A percentile compares a stretch with the other conserved stretches of the same genome.
phyloP scores from a whole-genome alignment of 2,797 vertebrate species.

The Champsocephalus gunnari region DNA sequence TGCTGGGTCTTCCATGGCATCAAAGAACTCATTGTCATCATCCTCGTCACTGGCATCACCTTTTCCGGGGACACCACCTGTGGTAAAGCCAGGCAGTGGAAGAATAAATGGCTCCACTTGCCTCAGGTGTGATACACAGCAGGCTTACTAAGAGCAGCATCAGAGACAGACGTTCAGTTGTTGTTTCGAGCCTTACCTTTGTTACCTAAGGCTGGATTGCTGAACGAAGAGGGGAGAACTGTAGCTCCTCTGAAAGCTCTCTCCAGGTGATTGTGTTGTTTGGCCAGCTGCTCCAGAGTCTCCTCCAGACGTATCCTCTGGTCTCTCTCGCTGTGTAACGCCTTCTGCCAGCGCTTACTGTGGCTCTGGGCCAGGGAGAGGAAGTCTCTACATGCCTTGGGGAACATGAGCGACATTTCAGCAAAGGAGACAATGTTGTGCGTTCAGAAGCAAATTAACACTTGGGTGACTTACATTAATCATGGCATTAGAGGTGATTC shows the following conservation, averaged over 20 bases:
- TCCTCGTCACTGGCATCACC: constrained; percentile 96
- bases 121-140: background rate
- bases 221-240: constrained; percentile 85
- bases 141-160: background rate
- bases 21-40: constrained; percentile 96
- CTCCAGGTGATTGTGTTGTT: constrained; percentile 97
- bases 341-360: constrained; percentile 97
- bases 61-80: constrained; percentile 81
- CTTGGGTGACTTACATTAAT: constrained; percentile 89
- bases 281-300: constrained; percentile 95
- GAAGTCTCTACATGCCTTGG: constrained; percentile 94
- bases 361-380: constrained; percentile 92
- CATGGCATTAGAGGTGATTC: constrained; percentile 98
- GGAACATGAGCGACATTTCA: constrained; percentile 16
- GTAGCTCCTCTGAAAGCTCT: constrained; percentile 95
- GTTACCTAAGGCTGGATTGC: constrained; percentile 78
- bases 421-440: background rate
- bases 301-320: constrained; percentile 95
- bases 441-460: background rate
- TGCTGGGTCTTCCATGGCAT: constrained; percentile 89
- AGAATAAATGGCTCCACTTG: background rate
- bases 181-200: constrained; percentile 83
- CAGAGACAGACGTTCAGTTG: background rate
- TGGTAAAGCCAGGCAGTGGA: background rate
- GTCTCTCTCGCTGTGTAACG: constrained; percentile 92